Percentiles rank a stretch among this genome's conserved stretches.
These are phyloP conservation scores for Hippoglossus hippoglossus DNA, from an alignment of 2,797 vertebrate genomes.

Conservation along the genomic window DNA sequence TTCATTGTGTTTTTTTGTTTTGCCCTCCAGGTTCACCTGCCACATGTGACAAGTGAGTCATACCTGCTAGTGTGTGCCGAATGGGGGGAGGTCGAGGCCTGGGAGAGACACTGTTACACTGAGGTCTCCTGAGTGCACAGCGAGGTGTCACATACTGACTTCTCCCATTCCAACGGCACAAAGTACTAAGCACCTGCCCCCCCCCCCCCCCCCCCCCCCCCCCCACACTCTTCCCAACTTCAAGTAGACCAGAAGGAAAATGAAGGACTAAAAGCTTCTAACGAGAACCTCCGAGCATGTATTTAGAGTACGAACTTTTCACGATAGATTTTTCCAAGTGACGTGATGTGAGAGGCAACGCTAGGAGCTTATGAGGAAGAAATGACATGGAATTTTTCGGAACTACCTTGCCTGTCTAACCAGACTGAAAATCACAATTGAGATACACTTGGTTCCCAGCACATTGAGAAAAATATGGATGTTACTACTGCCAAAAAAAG, in stretches of 20 bases:
- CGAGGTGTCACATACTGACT: not conserved
- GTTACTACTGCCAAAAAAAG: too few species aligned
- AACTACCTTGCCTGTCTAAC: slow-evolving; percentile 13
- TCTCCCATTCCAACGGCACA: slow-evolving; percentile 5
- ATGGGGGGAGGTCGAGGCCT: slow-evolving; percentile 62
- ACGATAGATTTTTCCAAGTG: not conserved
- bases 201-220: too few species aligned
- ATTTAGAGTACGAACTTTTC: not conserved
- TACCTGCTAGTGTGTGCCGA: slow-evolving; percentile 78
- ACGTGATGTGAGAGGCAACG: not conserved
- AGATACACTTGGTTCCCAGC: not conserved
- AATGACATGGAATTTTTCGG: slow-evolving; percentile 28
- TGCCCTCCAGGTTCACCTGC: slow-evolving; percentile 66
- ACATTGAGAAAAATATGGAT: too few species aligned
- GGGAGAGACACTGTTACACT: slow-evolving; percentile 56
- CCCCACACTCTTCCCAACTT: not conserved
- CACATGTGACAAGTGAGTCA: slow-evolving; percentile 76
- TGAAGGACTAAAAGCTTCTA: not conserved
- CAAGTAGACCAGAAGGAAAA: not conserved
- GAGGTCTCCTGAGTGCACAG: slow-evolving; percentile 65
- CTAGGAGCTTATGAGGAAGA: slow-evolving; percentile 14
- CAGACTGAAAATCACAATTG: not conserved
- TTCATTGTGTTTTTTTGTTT: too few species aligned
- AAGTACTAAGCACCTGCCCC: not conserved
- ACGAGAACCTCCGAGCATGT: not conserved